These are phyloP conservation scores for Galeruca laticollis DNA, from an alignment of 2,888 invertebrate genomes.

Conservation along the genomic window DNA sequence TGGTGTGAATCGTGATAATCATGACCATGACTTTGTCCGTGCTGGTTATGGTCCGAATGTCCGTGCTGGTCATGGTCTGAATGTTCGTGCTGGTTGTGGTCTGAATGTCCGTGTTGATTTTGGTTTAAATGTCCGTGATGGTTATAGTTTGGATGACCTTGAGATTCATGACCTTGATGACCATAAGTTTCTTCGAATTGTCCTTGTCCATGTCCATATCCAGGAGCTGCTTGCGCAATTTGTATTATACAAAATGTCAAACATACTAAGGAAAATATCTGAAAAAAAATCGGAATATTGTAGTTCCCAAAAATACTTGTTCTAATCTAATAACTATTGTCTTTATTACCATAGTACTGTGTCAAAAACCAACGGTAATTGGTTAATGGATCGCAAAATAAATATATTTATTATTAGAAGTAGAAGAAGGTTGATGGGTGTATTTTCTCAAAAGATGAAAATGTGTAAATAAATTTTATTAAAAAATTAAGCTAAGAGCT, in stretches of 20 bases:
- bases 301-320: no score
- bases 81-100: background rate
- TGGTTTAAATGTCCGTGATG: background rate
- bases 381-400: no score
- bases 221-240: background rate
- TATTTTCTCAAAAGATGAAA: no score
- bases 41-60: background rate
- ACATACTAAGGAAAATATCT: background rate
- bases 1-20: background rate
- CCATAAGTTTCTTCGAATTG: background rate
- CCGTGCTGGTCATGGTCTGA: background rate
- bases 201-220: background rate
- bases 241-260: background rate
- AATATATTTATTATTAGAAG: no score
- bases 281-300: background rate
- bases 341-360: no score
- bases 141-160: constrained; percentile 1
- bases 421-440: no score
- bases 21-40: background rate
- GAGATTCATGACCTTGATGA: background rate
- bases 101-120: background rate
- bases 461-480: no score
- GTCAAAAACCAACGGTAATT: no score
- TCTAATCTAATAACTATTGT: no score
- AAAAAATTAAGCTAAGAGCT: no score